A percentile compares a stretch with the other conserved stretches of the same genome.
Evolutionary conservation across 2,113 vertebrate genomes (phyloP).

Genomic region (Pelusios castaneus): DNA sequence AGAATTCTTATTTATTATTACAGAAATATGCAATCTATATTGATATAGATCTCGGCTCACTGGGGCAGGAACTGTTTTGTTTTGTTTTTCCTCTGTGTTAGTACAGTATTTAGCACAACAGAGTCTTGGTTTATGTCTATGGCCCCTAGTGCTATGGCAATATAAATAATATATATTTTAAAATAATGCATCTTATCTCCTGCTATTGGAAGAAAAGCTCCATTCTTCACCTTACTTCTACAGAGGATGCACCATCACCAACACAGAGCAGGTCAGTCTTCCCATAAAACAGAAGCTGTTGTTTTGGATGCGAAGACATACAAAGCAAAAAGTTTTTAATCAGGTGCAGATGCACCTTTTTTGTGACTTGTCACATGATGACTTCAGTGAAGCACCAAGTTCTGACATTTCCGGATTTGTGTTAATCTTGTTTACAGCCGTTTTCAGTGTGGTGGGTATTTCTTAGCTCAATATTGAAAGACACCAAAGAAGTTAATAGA

Average conservation of each 20-base stretch:
- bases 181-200: neutral
- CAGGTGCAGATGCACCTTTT: neutral
- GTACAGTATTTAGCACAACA: neutral
- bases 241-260: neutral
- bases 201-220: neutral
- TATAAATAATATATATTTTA: neutral
- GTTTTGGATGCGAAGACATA: neutral
- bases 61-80: neutral
- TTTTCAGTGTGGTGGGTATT: neutral
- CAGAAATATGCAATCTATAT: neutral
- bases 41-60: neutral
- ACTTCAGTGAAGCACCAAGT: neutral
- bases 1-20: neutral
- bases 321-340: neutral
- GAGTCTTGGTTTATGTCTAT: neutral
- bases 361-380: neutral
- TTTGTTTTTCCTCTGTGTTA: neutral
- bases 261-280: rapidly evolving
- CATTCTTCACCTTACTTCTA: neutral
- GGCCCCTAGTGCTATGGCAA: neutral
- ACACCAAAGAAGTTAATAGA: neutral
- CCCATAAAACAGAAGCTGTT: neutral
- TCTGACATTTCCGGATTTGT: neutral
- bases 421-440: neutral
- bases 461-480: neutral